Base-by-base conservation (phyloP, 2,888 invertebrate genomes). In the Abrostola triplasia region DNA sequence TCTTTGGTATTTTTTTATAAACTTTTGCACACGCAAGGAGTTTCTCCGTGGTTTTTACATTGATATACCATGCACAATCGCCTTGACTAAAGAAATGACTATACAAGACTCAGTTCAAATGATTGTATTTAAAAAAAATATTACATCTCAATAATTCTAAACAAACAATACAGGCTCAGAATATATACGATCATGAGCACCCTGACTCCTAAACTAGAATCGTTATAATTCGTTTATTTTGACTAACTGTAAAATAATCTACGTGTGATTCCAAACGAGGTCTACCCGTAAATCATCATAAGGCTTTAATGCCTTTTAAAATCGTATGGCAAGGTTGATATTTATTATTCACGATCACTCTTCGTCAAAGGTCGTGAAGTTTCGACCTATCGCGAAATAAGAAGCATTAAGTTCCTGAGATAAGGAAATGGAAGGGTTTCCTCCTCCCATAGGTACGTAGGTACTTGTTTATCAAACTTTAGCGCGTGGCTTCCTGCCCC, bases 281-380 rank as follows among this genome's bases (percentile, higher is more conserved):
- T 59, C 40, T 55, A 50, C 24, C 42, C 13, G 41, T 37, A 57
- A 38, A 63, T 48, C 51, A 55, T 67, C 63, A 66, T 64, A 52
- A 63, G 44, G 0, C 41, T 73, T 66, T 52, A 73, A 68, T 59
- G 67, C 64, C 59, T 38, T 65, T 70, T 73, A 69, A 77, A 77
- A 70, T 70, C 59, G 51, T 49, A 59, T 66, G 67, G 77, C 74
- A 73, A 77, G 71, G 72, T 57, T 70, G 77, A 74, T 65, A 70
- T 68, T 76, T 77, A 80, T 74, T 68, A 82, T 79, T 76, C 77
- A 78, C 73, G 69, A 78, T 65, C 67, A 48, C 42, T 65, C 67
- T 12, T 72, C 64, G 63, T 42, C 63, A 52, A 67, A 73, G 64
- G 64, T 59, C 59, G 67, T 67, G 73, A 67, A 66, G 71, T 59